A percentile compares a stretch with the other conserved stretches of the same genome.
Evolutionary conservation across 2,113 vertebrate genomes (phyloP).

Genomic region (Varanus komodoensis): DNA sequence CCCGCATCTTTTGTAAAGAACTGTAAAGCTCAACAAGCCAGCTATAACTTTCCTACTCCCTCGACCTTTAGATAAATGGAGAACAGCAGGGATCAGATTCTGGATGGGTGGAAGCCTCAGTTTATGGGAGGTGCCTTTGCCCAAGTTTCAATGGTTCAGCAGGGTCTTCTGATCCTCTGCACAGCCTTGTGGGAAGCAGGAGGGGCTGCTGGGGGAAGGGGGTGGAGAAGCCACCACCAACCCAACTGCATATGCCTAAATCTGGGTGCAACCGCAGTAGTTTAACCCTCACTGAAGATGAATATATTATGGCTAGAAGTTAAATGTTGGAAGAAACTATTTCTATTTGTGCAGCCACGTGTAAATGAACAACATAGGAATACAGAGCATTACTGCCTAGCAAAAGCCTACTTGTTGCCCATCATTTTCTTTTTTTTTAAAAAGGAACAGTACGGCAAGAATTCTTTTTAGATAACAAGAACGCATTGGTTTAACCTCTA

Average conservation of each 20-base stretch:
- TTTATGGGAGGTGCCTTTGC: no score
- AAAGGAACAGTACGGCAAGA: background rate
- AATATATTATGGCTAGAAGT: background rate
- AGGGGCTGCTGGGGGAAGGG: no score
- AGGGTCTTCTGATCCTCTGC: no score
- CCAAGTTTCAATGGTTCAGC: no score
- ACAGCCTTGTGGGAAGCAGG: no score
- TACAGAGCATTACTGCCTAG: background rate
- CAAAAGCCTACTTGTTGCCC: background rate
- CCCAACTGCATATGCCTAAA: no score
- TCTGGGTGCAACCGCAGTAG: no score
- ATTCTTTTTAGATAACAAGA: background rate
- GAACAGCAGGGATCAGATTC: no score
- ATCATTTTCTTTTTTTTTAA: background rate
- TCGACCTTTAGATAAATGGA: background rate
- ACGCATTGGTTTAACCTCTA: slow-evolving; percentile 26
- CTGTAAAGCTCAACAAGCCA: background rate
- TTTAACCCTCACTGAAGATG: no score
- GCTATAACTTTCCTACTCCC: background rate
- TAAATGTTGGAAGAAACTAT: background rate
- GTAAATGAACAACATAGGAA: background rate
- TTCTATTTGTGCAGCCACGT: background rate
- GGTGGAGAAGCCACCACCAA: no score
- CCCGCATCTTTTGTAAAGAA: background rate
- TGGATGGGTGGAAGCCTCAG: background rate